Conservation (phyloP, 2,888 invertebrate genomes). For the Megalurothrips usitatus region DNA sequence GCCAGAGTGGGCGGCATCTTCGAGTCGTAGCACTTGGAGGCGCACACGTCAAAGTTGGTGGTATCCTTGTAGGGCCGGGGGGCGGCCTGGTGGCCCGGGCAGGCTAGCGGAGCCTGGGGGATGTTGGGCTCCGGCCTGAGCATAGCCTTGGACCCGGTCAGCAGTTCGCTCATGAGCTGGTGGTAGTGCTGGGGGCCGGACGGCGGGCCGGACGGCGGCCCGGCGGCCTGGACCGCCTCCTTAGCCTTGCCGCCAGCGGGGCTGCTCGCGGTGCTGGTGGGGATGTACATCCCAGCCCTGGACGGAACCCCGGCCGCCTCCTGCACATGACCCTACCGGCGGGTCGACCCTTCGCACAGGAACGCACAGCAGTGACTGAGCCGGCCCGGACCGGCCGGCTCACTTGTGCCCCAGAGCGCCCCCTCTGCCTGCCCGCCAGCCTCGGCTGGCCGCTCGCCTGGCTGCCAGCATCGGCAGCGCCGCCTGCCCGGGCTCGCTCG, state of each 20-base stretch:
- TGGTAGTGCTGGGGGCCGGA: neutral
- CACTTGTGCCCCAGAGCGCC: neutral
- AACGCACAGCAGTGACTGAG: neutral
- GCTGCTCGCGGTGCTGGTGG: neutral
- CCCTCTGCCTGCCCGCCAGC: neutral
- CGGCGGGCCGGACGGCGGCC: no score
- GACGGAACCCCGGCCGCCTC: neutral
- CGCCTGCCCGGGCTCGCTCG: neutral
- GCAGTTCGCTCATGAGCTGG: conserved; percentile 13
- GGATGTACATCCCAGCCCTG: conserved; percentile 20
- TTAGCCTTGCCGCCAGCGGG: neutral
- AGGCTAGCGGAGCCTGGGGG: neutral
- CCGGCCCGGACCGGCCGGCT: neutral
- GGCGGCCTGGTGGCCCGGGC: neutral
- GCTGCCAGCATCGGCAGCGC: neutral
- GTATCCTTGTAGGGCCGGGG: neutral
- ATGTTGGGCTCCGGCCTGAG: conserved; percentile 19
- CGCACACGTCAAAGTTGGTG: conserved; percentile 28
- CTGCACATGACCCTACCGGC: neutral
- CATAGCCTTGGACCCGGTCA: conserved; percentile 7
- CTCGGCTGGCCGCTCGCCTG: neutral
- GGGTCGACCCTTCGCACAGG: neutral
- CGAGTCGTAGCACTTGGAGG: conserved; percentile 30
- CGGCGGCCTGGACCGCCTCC: no score
- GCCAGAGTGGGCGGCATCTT: conserved; percentile 36